Evolutionary conservation across 2,113 vertebrate genomes (phyloP), one percentile per base, ranked within the genome.

Genomic region (Scolopax mira): DNA sequence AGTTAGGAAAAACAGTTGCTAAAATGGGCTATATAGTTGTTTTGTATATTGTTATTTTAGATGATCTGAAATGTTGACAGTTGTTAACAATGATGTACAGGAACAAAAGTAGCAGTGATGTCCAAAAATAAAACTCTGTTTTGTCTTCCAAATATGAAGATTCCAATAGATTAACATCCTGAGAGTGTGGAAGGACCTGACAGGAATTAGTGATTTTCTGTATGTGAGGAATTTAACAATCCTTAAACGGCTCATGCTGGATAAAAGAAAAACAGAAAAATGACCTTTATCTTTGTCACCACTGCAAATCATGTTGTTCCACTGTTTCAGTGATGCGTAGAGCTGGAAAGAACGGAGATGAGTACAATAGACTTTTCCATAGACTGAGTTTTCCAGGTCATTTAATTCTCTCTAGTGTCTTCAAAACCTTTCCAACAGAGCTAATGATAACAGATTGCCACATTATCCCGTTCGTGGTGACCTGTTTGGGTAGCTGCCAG

Each of bases 301-400:
- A 95, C 90, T 95, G 90, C 92, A 97, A 93, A 97, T 97, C 95
- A 89, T 96, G 91, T 93, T 94, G 77, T 96, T 94, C 81, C 93
- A 90, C 67, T 71, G 90, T 94, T 95, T 73, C 79, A 94, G 51
- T 89, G 97, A 94, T 97, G 94, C 66, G 0, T 92, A 92, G 96
- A 96, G 80, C 92, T 91, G 93, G 96, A 97, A 98, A 97, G 96
- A 97, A 96, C 41, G 15, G 90, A 97, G 89, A 96, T 95, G 78
- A 97, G 79, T 95, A 97, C 97, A 97, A 97, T 93, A 95, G 94
- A 96, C 91, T 97, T 98, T 98, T 96, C 96, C 88, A 66, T 62
- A 97, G 91, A 96, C 93, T 95, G 97, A 96, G 91, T 97, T 98
- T 98, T 98, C 97, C 96, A 96, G 97, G 95, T 98, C 97, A 98